These are phyloP conservation scores for Pseudocheirus occidentalis DNA, from an alignment of 2,797 vertebrate species.

Conservation along the genomic window DNA sequence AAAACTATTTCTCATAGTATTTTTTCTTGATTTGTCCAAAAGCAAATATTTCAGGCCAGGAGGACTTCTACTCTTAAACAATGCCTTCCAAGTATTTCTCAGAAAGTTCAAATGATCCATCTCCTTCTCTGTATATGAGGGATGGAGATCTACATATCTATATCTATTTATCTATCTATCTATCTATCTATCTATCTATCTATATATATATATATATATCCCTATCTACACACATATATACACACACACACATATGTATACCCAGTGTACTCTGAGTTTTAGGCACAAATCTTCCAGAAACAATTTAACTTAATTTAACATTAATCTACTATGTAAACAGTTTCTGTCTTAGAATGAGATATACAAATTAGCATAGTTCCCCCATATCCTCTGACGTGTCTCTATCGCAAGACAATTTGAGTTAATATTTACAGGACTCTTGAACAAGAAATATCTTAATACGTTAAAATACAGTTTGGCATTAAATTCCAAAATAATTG, in stretches of 20 bases:
- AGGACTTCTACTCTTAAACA: slow-evolving; percentile 31
- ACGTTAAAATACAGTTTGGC: background rate
- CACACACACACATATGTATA: background rate
- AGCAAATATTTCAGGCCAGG: slow-evolving; percentile 30
- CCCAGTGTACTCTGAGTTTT: background rate
- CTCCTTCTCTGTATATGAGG: slow-evolving; percentile 23
- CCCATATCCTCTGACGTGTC: background rate
- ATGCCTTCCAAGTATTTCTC: slow-evolving; percentile 37
- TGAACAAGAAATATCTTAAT: background rate
- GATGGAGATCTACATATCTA: background rate
- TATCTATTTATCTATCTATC: background rate
- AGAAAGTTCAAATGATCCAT: slow-evolving; percentile 59
- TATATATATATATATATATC: background rate
- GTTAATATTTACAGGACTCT: background rate
- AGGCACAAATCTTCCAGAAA: background rate
- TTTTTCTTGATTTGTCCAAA: slow-evolving; percentile 52
- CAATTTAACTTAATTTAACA: background rate
- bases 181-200: background rate
- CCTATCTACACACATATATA: background rate
- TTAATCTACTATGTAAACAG: background rate
- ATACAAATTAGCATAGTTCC: background rate
- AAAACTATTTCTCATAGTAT: slow-evolving; percentile 14
- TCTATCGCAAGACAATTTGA: background rate
- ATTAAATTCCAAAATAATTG: background rate
- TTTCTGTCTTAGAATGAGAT: background rate